Percentiles rank a stretch among this genome's conserved stretches.
Conservation (phyloP, 2,888 invertebrate species). For the Lutraria lutraria region DNA sequence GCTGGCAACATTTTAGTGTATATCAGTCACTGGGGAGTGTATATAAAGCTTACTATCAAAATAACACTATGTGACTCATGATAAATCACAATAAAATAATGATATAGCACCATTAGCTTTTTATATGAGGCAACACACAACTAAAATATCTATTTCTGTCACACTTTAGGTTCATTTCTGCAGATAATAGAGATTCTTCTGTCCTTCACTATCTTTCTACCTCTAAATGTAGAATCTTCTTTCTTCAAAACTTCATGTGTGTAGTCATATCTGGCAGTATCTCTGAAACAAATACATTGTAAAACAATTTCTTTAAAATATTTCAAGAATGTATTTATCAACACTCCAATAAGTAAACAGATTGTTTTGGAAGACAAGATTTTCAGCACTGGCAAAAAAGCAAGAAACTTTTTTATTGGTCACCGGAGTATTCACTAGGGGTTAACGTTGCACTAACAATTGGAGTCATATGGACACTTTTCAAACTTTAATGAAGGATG, state of each 20-base stretch:
- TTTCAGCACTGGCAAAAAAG: not conserved
- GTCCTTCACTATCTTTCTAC: constrained; percentile 89
- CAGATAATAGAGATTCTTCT: constrained; percentile 94
- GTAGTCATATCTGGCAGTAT: constrained; percentile 93
- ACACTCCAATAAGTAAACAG: not conserved
- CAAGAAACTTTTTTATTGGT: too few relatives aligned
- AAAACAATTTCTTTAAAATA: not conserved
- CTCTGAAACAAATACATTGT: constrained; percentile 90
- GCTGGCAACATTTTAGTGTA: too few relatives aligned
- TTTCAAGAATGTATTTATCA: not conserved
- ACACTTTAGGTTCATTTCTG: constrained; percentile 87
- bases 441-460: too few relatives aligned
- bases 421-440: too few relatives aligned
- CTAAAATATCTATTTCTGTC: not conserved
- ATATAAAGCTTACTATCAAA: too few relatives aligned
- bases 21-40: too few relatives aligned
- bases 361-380: not conserved
- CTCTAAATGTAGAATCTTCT: constrained; percentile 90
- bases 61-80: too few relatives aligned
- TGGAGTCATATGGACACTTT: too few relatives aligned
- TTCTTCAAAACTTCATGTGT: constrained; percentile 95
- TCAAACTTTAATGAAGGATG: too few relatives aligned
- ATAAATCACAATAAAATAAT: not conserved
- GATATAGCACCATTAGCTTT: too few relatives aligned
- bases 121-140: too few relatives aligned